Conservation (phyloP, 2,888 invertebrate genomes). For the Neria commutata region DNA sequence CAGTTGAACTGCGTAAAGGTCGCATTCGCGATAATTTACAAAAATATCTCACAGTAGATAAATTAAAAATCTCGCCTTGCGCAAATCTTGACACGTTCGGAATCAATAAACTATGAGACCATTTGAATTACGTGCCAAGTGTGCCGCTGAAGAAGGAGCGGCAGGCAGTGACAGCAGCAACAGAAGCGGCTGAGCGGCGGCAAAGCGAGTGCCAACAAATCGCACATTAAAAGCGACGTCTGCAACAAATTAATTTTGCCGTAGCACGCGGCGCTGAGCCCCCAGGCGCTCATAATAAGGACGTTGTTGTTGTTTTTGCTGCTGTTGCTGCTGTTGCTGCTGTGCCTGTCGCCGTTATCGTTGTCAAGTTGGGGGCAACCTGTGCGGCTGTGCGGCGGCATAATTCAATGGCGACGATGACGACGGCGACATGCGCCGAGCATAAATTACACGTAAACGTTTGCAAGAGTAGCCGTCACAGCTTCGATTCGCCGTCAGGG, state of each 20-base stretch:
- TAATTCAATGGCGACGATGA: conserved; percentile 11
- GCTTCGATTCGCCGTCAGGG: too few relatives aligned
- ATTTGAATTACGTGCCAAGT: conserved; percentile 53
- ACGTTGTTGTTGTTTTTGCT: too few relatives aligned
- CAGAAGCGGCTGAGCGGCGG: conserved; percentile 16
- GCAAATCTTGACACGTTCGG: conserved; percentile 8
- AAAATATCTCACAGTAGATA: too few relatives aligned
- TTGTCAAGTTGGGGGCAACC: too few relatives aligned
- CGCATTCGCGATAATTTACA: too few relatives aligned
- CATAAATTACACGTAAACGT: conserved; percentile 29
- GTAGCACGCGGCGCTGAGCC: conserved; percentile 18
- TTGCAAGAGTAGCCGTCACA: too few relatives aligned
- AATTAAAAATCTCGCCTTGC: neutral
- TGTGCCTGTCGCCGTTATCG: too few relatives aligned
- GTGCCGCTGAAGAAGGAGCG: conserved; percentile 12
- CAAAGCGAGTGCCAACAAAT: conserved; percentile 24
- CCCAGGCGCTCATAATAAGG: conserved; percentile 33
- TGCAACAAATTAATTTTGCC: conserved; percentile 52
- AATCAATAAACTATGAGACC: conserved; percentile 24
- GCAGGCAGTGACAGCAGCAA: conserved; percentile 18
- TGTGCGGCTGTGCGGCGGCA: conserved; percentile 6
- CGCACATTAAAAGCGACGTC: conserved; percentile 49
- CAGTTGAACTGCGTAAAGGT: too few relatives aligned
- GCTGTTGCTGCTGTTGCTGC: too few relatives aligned
- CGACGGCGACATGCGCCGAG: conserved; percentile 12